Evolutionary conservation across 2,888 invertebrate genomes (phyloP).

Genomic region (Rhaphigaster nebulosa): DNA sequence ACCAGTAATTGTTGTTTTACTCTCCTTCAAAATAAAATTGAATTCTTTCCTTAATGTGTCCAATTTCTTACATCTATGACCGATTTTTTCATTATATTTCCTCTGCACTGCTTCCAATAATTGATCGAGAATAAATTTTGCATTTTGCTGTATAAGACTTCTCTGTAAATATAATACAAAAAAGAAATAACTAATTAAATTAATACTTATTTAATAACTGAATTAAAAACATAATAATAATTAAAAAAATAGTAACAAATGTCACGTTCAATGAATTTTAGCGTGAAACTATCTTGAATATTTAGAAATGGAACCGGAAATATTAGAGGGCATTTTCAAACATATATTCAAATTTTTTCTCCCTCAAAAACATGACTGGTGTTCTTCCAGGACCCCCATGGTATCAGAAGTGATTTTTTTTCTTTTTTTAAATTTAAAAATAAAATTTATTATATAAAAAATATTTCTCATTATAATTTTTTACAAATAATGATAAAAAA

Average conservation of each 20-base stretch:
- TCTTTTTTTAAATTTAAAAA: too few relatives aligned
- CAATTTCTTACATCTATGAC: constrained; percentile 62
- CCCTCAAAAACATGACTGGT: too few relatives aligned
- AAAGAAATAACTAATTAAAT: neutral
- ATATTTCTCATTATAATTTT: too few relatives aligned
- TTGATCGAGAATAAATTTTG: constrained; percentile 78
- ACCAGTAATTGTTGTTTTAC: constrained; percentile 62
- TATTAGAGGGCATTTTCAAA: too few relatives aligned
- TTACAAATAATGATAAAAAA: too few relatives aligned
- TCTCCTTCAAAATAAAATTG: constrained; percentile 63
- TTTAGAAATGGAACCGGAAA: too few relatives aligned
- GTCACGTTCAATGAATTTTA: too few relatives aligned
- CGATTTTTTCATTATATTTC: constrained; percentile 63
- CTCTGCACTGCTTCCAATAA: constrained; percentile 69
- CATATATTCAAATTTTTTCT: too few relatives aligned
- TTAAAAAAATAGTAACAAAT: neutral
- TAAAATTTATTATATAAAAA: too few relatives aligned
- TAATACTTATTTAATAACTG: neutral
- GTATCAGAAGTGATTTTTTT: too few relatives aligned
- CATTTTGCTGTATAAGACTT: constrained; percentile 76
- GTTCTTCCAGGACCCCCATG: too few relatives aligned
- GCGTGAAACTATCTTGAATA: too few relatives aligned
- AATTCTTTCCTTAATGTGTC: constrained; percentile 63
- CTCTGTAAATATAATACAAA: constrained; percentile 65
- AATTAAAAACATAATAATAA: neutral